Percentiles rank a stretch among this genome's conserved stretches.
These are phyloP conservation scores for Macroglossus sobrinus DNA, from an alignment of 2,113 vertebrate genomes.

Conservation along the genomic window DNA sequence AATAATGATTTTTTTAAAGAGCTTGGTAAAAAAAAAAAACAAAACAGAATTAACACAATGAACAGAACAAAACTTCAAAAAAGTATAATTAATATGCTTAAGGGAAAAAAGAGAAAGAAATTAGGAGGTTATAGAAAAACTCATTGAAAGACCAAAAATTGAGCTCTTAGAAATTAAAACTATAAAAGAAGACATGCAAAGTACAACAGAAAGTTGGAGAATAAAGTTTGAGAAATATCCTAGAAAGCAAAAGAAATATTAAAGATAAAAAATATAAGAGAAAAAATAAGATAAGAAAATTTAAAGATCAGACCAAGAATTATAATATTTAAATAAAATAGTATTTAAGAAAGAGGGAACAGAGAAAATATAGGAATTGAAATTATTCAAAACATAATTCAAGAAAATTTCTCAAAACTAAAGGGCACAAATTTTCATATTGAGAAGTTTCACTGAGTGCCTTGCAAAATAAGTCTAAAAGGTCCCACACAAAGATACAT, in stretches of 20 bases:
- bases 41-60: background rate
- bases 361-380: background rate
- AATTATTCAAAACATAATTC: conserved; percentile 12
- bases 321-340: background rate
- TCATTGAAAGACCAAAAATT: background rate
- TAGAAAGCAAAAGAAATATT: background rate
- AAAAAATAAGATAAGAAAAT: background rate
- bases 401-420: background rate
- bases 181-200: background rate
- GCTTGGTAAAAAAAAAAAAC: too few relatives aligned
- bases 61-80: background rate
- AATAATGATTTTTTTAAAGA: background rate
- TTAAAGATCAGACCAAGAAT: background rate
- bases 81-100: background rate
- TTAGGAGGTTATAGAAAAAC: background rate
- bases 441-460: background rate
- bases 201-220: background rate
- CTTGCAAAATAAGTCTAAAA: background rate
- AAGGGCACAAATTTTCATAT: background rate
- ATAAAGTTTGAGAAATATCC: background rate
- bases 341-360: background rate
- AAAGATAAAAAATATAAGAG: background rate
- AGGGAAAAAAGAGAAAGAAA: background rate
- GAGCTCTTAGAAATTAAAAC: background rate
- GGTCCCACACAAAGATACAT: background rate